A percentile compares a stretch with the other conserved stretches of the same genome.
These are phyloP conservation scores for Chrysoperla carnea DNA, from an alignment of 1,140 invertebrate species.

Conservation along the genomic window DNA sequence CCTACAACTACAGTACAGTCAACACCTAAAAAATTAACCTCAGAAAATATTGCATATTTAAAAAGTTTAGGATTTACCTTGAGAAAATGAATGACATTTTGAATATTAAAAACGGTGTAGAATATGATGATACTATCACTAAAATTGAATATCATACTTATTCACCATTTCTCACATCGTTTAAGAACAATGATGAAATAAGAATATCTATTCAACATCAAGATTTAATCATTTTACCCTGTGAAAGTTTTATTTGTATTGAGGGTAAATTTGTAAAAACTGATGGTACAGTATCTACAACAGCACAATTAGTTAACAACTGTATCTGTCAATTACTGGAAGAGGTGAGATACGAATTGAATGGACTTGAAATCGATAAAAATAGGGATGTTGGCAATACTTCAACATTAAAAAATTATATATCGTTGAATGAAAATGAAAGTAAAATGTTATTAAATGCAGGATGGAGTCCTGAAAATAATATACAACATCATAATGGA, in stretches of 20 bases:
- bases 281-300: conserved; percentile 5
- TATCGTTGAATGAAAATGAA: conserved; percentile 8
- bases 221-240: conserved; percentile 18
- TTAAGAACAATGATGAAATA: conserved; percentile 19
- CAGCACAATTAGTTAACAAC: conserved; percentile 13
- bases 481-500: neutral
- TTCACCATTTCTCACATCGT: too few species aligned
- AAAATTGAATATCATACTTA: conserved; percentile 18
- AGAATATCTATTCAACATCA: conserved; percentile 18
- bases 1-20: neutral
- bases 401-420: conserved; percentile 17
- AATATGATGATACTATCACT: conserved; percentile 14
- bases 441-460: conserved; percentile 8
- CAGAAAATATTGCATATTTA: conserved; percentile 9
- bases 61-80: conserved; percentile 8
- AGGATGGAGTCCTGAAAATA: conserved; percentile 6
- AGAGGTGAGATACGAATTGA: conserved; percentile 21
- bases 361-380: conserved; percentile 20
- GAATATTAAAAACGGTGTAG: conserved; percentile 8
- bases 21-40: conserved; percentile 4
- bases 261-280: conserved; percentile 11
- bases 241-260: conserved; percentile 15
- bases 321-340: conserved; percentile 17
- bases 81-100: conserved; percentile 8
- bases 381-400: conserved; percentile 19